These are phyloP conservation scores for Echinarachnius parma DNA, from an alignment of 53 echinoderm and acorn worm genomes.

Conservation along the genomic window DNA sequence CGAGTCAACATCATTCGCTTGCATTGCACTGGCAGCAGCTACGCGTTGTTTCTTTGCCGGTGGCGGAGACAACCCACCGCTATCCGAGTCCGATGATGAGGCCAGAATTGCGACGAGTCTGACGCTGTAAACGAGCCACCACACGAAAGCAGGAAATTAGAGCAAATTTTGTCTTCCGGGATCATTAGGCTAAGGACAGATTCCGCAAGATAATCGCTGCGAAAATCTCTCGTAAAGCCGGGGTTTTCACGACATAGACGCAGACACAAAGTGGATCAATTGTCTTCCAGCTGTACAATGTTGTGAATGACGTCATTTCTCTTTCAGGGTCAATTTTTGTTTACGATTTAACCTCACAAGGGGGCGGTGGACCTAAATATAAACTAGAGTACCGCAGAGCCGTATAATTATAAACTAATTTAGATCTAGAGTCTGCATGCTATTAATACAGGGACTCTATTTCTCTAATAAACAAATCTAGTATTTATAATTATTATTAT, in stretches of 20 bases:
- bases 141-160: slow-evolving; percentile 45
- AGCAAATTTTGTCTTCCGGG: slow-evolving; percentile 43
- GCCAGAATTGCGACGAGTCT: slow-evolving; percentile 94
- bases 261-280: background rate
- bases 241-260: background rate
- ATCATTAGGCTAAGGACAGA: slow-evolving; percentile 15
- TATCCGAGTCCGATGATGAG: slow-evolving; percentile 99
- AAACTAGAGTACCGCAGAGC: too few relatives aligned
- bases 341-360: too few relatives aligned
- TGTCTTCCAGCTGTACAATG: slow-evolving; percentile 28
- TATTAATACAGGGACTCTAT: too few relatives aligned
- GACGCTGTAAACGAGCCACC: slow-evolving; percentile 42
- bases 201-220: slow-evolving; percentile 41
- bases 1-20: slow-evolving; percentile 69
- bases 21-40: slow-evolving; percentile 80
- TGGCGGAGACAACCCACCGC: slow-evolving; percentile 99
- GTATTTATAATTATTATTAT: too few relatives aligned
- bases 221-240: slow-evolving; percentile 44
- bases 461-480: too few relatives aligned
- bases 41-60: slow-evolving; percentile 99
- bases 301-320: slow-evolving; percentile 43
- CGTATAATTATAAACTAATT: too few relatives aligned
- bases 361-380: too few relatives aligned
- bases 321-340: too few relatives aligned
- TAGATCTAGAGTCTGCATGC: too few relatives aligned